Evolutionary conservation across 1,140 invertebrate genomes (phyloP).

Genomic region (Reticulitermes speratus): DNA sequence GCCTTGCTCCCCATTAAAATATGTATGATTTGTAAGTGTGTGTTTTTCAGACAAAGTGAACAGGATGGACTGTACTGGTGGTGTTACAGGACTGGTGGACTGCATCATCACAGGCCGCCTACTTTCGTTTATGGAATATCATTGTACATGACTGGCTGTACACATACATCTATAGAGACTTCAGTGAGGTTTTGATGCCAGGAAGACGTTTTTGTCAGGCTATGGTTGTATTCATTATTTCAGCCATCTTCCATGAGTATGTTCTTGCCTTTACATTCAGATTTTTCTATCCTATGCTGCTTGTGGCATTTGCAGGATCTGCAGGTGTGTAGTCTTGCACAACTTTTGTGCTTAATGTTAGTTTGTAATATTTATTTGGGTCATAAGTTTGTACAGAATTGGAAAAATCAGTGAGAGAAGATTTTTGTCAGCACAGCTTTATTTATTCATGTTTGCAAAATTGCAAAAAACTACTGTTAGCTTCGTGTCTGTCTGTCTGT

Average conservation of each 20-base stretch:
- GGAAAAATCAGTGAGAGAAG: too few relatives aligned
- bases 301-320: constrained; percentile 65
- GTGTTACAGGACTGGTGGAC: constrained; percentile 90
- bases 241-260: constrained; percentile 82
- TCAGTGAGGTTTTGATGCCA: constrained; percentile 58
- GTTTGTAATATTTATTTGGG: background rate
- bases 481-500: too few relatives aligned
- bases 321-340: constrained; percentile 45
- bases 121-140: constrained; percentile 91
- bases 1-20: too few relatives aligned
- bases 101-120: constrained; percentile 72
- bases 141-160: constrained; percentile 95
- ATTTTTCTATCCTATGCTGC: constrained; percentile 84
- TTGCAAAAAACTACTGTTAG: too few relatives aligned
- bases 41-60: too few relatives aligned
- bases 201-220: constrained; percentile 55
- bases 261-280: constrained; percentile 73
- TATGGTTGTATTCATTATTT: constrained; percentile 60
- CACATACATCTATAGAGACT: constrained; percentile 86
- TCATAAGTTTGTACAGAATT: background rate
- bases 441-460: constrained; percentile 43
- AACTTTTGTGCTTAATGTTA: background rate
- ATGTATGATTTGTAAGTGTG: too few relatives aligned
- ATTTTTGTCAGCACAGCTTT: too few relatives aligned
- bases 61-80: background rate